Percentiles rank a stretch among this genome's conserved stretches.
These are phyloP conservation scores for Channa argus DNA, from an alignment of 2,113 vertebrate species.

Conservation along the genomic window DNA sequence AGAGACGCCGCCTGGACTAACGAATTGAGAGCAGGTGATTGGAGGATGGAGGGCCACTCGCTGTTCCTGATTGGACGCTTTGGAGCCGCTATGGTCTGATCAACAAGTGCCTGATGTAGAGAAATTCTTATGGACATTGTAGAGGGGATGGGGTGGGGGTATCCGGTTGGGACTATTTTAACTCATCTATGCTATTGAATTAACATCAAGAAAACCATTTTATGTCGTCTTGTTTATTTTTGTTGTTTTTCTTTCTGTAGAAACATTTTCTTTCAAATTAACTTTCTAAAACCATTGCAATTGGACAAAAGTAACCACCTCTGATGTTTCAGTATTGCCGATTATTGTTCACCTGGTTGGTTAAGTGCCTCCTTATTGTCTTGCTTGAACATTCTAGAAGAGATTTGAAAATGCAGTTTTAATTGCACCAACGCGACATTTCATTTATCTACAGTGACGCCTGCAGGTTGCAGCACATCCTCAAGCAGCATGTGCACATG, in stretches of 20 bases:
- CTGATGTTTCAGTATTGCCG: no score
- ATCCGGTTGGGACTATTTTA: slow-evolving; percentile 32
- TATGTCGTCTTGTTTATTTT: neutral
- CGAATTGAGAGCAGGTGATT: slow-evolving; percentile 33
- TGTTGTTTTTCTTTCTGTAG: neutral
- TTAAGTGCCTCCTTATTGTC: slow-evolving; percentile 59
- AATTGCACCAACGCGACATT: no score
- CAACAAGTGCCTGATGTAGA: slow-evolving; percentile 74
- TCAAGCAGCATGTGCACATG: no score
- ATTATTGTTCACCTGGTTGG: slow-evolving; percentile 9
- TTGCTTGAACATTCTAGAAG: neutral
- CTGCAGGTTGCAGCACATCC: no score
- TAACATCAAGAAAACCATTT: slow-evolving; percentile 20
- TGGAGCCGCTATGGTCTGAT: slow-evolving; percentile 46
- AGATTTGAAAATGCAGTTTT: no score
- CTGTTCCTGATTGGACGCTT: slow-evolving; percentile 44
- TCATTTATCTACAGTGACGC: no score
- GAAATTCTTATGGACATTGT: slow-evolving; percentile 61
- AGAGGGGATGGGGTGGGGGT: slow-evolving; percentile 29
- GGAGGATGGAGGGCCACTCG: slow-evolving; percentile 21
- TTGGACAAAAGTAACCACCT: no score
- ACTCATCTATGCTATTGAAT: slow-evolving; percentile 54
- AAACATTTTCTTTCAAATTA: neutral
- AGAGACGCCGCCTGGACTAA: slow-evolving; percentile 36
- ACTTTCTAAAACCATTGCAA: no score